phyloP scores from a whole-genome alignment of 2,797 vertebrate genomes.

The Percopsis omiscomaycus region DNA sequence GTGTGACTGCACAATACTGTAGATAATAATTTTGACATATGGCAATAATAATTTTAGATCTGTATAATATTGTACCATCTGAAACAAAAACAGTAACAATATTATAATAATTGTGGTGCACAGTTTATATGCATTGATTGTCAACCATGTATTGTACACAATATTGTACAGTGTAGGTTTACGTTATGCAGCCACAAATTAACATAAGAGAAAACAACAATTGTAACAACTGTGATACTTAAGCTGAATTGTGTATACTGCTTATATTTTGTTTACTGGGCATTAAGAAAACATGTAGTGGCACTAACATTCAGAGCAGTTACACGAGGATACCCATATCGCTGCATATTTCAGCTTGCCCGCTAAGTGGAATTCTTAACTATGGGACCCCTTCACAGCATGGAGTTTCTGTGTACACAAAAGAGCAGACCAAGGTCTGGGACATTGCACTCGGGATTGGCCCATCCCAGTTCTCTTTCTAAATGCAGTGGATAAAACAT shows the following conservation, averaged over 20 bases:
- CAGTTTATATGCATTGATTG: no score
- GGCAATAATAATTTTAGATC: no score
- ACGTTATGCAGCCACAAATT: neutral
- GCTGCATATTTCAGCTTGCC: conserved; percentile 53
- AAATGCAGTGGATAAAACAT: conserved; percentile 71
- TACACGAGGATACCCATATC: conserved; percentile 68
- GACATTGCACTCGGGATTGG: conserved; percentile 78
- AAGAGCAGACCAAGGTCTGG: conserved; percentile 67
- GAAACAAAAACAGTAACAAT: no score
- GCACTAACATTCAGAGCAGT: conserved; percentile 53
- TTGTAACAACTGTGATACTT: conserved; percentile 32
- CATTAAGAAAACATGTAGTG: conserved; percentile 58
- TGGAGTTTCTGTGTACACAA: conserved; percentile 80
- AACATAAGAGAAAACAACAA: conserved; percentile 22
- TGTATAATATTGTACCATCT: no score
- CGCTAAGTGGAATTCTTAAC: conserved; percentile 83
- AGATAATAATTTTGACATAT: neutral
- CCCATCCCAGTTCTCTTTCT: conserved; percentile 58
- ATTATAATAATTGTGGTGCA: no score
- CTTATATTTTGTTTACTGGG: conserved; percentile 51
- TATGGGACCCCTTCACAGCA: conserved; percentile 81
- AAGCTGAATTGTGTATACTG: conserved; percentile 46
- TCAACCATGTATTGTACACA: no score
- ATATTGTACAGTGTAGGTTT: no score
- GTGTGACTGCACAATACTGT: neutral